These are phyloP conservation scores for Amia ocellicauda DNA, from an alignment of 2,113 vertebrate genomes.

Conservation along the genomic window DNA sequence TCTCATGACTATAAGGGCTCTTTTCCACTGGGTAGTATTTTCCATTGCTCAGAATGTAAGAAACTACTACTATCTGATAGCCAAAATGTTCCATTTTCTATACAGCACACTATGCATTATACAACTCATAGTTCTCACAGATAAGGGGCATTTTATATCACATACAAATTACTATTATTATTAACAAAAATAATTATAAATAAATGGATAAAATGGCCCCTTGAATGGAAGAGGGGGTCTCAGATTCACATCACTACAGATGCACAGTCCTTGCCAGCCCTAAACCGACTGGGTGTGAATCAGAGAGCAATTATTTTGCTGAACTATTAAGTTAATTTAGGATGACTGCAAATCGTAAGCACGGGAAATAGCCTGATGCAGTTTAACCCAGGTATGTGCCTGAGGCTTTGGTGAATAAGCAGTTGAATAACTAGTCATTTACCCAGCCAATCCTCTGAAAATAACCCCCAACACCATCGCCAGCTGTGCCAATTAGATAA, in stretches of 20 bases:
- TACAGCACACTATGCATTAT: constrained; percentile 38
- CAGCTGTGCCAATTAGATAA: no score
- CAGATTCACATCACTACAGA: background rate
- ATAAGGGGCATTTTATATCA: no score
- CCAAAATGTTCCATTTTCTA: constrained; percentile 66
- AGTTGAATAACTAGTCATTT: background rate
- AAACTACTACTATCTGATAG: constrained; percentile 40
- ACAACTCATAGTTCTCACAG: constrained; percentile 17
- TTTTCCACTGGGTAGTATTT: constrained; percentile 75
- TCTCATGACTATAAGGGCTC: constrained; percentile 59
- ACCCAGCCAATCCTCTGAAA: no score
- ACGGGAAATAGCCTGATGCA: background rate
- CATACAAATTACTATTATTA: no score
- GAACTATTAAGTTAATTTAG: constrained; percentile 23
- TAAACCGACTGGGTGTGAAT: constrained; percentile 1
- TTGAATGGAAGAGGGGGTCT: background rate
- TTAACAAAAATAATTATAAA: no score
- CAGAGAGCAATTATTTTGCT: background rate
- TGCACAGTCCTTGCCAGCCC: background rate
- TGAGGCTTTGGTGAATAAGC: no score
- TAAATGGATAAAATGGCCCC: no score
- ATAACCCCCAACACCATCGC: no score
- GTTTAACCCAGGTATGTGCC: no score
- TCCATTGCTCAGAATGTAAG: constrained; percentile 66
- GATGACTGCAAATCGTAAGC: constrained; percentile 19